Percentiles rank a stretch among this genome's conserved stretches.
phyloP scores from a whole-genome alignment of 1,140 invertebrate genomes.

The Psilanteris sp. region DNA sequence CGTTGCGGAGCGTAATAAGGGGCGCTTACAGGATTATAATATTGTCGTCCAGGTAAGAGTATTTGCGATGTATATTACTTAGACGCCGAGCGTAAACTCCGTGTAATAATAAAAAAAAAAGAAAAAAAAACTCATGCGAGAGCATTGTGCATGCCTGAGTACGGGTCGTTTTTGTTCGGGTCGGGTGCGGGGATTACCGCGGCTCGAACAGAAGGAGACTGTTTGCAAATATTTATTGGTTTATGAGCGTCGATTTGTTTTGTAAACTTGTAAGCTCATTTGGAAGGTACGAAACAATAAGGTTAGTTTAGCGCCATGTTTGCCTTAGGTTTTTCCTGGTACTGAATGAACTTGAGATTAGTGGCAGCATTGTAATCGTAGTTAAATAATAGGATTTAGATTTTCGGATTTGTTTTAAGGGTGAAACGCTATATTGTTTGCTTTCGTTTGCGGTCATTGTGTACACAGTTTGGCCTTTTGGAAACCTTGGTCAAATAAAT shows the following conservation, averaged over 20 bases:
- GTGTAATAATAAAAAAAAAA: no score
- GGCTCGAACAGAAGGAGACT: constrained; percentile 12
- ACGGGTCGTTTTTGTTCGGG: constrained; percentile 7
- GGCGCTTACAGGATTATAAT: constrained; percentile 76
- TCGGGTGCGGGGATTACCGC: constrained; percentile 8
- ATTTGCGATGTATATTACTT: no score
- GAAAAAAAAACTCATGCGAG: constrained; percentile 49
- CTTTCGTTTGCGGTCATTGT: not conserved
- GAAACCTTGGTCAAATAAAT: no score
- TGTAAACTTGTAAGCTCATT: constrained; percentile 34
- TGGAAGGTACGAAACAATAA: constrained; percentile 15
- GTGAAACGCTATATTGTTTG: constrained; percentile 21
- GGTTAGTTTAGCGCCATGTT: not conserved
- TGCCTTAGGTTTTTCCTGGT: constrained; percentile 2
- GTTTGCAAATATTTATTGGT: constrained; percentile 55
- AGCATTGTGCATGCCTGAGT: constrained; percentile 11
- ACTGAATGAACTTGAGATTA: no score
- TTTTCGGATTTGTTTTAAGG: constrained; percentile 3
- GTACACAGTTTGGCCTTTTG: no score
- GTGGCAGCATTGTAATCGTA: not conserved
- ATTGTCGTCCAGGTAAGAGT: constrained; percentile 68
- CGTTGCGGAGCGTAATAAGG: constrained; percentile 75
- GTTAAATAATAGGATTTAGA: constrained; percentile 17
- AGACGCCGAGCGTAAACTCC: no score
- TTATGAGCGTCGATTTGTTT: constrained; percentile 43